Evolutionary conservation across 2,113 vertebrate species (phyloP), one percentile per base, ranked within the genome.

Genomic region (Todiramphus saurophagus): DNA sequence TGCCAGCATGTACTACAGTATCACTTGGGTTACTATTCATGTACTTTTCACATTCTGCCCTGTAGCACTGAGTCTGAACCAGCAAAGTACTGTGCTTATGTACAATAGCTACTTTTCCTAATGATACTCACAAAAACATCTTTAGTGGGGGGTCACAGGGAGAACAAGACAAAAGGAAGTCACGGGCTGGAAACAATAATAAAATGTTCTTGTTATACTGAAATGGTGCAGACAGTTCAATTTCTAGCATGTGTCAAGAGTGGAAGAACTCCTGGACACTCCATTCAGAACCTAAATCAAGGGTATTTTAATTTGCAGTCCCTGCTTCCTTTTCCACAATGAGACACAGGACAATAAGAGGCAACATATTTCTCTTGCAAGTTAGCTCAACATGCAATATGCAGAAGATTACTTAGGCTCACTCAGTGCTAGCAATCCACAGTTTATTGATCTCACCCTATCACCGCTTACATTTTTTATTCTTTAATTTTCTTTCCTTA

Each of bases 401-500:
- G 96, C 92, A 96, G 90, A 97, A 97, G 94, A 97, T 98, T 96
- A 97, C 92, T 98, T 96, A 88, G 59, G 68, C 91, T 95, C 97
- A 97, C 93, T 97, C 98, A 93, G 95, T 97, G 97, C 91, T 89
- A 95, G 91, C 93, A 97, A 96, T 97, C 94, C 97, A 96, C 95
- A 96, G 97, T 95, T 98, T 98, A 98, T 97, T 97, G 98, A 98
- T 98, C 94, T 97, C 91, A 91, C 69, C 76, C 94, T 97, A 97
- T 97, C 97, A 95, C 94, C 93, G 94, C 97, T 98, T 98, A 98
- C 94, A 97, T 97, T 98, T 98, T 98, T 98, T 98, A 97, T 97
- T 96, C 96, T 98, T 98, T 98, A 98, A 98, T 98, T 98, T 98
- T 98, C 97, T 98, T 98, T 96, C 94, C 96, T 98, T 96, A 96